Percentiles rank a stretch among this genome's conserved stretches.
Conservation (phyloP, 92 coral and sea anemone genomes). For the Epizoanthus ramosus region DNA sequence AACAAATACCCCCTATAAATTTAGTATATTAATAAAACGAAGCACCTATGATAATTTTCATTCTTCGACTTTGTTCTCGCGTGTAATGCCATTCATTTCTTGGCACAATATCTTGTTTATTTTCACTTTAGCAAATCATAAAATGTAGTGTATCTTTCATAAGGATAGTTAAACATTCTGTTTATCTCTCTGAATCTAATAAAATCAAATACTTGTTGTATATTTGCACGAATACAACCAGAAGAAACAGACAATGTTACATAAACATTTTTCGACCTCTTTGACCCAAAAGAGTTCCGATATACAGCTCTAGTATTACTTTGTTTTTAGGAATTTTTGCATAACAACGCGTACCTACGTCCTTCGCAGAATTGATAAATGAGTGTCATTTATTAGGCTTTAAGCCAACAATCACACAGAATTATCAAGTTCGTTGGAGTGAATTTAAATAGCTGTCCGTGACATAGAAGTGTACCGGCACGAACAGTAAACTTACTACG, state of each 20-base stretch:
- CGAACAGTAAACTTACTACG: neutral
- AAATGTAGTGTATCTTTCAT: slow-evolving; percentile 16
- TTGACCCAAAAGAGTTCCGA: neutral
- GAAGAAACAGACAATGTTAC: neutral
- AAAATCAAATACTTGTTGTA: neutral
- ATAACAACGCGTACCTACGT: slow-evolving; percentile 5
- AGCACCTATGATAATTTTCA: neutral
- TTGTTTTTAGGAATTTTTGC: neutral
- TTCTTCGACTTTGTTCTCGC: slow-evolving; percentile 1
- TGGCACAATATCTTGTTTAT: slow-evolving; percentile 37
- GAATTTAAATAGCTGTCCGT: slow-evolving; percentile 17
- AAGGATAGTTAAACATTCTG: slow-evolving; percentile 33
- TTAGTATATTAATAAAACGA: slow-evolving; percentile 1
- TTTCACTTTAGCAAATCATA: slow-evolving; percentile 30
- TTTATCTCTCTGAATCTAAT: neutral
- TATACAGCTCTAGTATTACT: neutral
- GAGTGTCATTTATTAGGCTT: slow-evolving; percentile 27
- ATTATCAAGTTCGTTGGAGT: neutral
- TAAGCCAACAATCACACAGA: neutral
- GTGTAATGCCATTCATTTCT: slow-evolving; percentile 28
- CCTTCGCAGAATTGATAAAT: neutral
- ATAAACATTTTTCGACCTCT: neutral
- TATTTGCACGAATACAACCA: neutral
- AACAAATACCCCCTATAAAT: slow-evolving; percentile 27
- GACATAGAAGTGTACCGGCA: neutral